A percentile compares a stretch with the other conserved stretches of the same genome.
These are phyloP conservation scores for Thalassarche chlororhynchos DNA, from an alignment of 2,113 vertebrate species.

Conservation along the genomic window DNA sequence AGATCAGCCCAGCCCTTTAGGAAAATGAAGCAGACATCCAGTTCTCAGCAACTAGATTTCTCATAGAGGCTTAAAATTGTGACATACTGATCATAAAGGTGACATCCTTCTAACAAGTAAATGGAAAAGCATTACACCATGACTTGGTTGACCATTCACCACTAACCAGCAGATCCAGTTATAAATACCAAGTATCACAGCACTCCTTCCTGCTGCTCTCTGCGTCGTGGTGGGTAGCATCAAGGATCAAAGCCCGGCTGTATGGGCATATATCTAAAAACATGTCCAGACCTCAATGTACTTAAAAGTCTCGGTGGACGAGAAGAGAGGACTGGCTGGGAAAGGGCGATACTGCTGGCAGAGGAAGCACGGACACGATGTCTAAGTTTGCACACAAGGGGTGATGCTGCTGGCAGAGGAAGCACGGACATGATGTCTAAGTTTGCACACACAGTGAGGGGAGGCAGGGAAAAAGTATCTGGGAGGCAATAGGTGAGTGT, in stretches of 20 bases:
- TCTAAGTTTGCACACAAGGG: no score
- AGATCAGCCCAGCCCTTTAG: background rate
- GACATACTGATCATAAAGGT: background rate
- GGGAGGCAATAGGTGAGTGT: background rate
- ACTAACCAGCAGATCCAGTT: background rate
- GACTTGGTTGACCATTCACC: background rate
- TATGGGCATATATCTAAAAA: background rate
- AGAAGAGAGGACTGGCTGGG: background rate
- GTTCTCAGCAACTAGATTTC: background rate
- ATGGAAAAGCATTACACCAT: fast-evolving
- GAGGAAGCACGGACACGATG: fast-evolving
- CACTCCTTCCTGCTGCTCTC: background rate
- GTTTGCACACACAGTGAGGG: background rate
- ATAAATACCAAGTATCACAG: background rate
- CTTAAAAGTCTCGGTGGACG: background rate
- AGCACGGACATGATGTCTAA: fast-evolving
- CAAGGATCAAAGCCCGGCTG: background rate
- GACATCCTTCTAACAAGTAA: background rate
- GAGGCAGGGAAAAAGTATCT: background rate
- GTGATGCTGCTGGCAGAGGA: no score
- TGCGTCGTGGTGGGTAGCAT: background rate
- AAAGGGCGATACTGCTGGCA: fast-evolving
- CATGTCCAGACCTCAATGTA: background rate
- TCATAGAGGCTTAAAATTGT: background rate
- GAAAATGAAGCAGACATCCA: background rate